Percentiles rank a stretch among this genome's conserved stretches.
Conservation (phyloP, 2,113 vertebrate genomes). For the Pseudorhombus dupliciocellatus region DNA sequence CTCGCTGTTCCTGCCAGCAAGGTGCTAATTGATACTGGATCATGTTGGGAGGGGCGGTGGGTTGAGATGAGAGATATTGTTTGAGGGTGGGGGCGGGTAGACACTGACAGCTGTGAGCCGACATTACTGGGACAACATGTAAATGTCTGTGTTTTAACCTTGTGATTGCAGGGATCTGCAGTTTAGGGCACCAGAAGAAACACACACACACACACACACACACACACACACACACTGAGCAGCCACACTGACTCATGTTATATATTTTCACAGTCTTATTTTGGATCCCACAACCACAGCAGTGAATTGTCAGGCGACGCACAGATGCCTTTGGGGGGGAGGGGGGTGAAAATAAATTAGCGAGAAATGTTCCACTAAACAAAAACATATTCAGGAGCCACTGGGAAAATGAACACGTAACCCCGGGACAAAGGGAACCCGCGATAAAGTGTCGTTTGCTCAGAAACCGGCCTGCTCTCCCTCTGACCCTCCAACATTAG, state of each 20-base stretch:
- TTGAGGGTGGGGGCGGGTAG: neutral
- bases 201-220: no score
- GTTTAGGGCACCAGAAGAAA: slow-evolving; percentile 19
- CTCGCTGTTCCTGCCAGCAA: slow-evolving; percentile 56
- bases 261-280: neutral
- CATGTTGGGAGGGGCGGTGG: slow-evolving; percentile 16
- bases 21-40: slow-evolving; percentile 73
- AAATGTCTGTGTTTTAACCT: no score
- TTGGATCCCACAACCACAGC: no score
- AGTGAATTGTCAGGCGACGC: neutral
- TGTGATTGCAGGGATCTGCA: neutral
- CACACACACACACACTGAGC: neutral
- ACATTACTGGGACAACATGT: no score
- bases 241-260: neutral
- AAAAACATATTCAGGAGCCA: slow-evolving; percentile 1
- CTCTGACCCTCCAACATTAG: slow-evolving; percentile 61
- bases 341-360: slow-evolving; percentile 44
- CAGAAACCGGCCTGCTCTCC: slow-evolving; percentile 37
- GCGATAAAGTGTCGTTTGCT: slow-evolving; percentile 20
- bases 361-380: slow-evolving; percentile 42
- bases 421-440: slow-evolving; percentile 26
- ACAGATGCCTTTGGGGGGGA: slow-evolving; percentile 18
- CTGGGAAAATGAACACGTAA: slow-evolving; percentile 23
- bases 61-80: slow-evolving; percentile 29
- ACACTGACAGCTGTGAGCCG: neutral